phyloP scores from a whole-genome alignment of 2,888 invertebrate genomes.

The Cosmia trapezina region DNA sequence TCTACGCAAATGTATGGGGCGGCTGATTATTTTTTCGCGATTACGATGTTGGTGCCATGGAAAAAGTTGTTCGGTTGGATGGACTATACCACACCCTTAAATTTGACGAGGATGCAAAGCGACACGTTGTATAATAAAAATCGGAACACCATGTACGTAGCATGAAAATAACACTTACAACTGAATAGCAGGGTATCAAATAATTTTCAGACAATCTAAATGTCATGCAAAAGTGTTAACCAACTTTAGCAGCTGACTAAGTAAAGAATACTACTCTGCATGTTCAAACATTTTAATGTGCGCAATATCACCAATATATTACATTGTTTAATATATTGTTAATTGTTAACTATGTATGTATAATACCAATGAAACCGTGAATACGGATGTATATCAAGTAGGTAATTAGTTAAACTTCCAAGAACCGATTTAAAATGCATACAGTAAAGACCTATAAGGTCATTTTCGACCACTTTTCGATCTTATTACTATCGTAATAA shows the following conservation, averaged over 20 bases:
- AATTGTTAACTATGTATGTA: conserved; percentile 30
- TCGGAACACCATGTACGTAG: too few relatives aligned
- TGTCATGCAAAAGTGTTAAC: neutral
- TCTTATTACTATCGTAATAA: too few relatives aligned
- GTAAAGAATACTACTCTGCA: neutral
- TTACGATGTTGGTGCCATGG: too few relatives aligned
- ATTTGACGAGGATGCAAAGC: too few relatives aligned
- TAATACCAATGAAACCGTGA: conserved; percentile 7
- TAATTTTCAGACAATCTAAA: neutral
- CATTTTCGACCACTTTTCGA: too few relatives aligned
- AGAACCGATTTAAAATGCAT: neutral
- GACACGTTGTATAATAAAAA: too few relatives aligned
- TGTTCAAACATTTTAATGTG: conserved; percentile 3
- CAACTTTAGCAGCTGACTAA: neutral
- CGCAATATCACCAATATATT: conserved; percentile 19
- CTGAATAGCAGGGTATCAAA: neutral
- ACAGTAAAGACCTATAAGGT: too few relatives aligned
- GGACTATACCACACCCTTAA: too few relatives aligned
- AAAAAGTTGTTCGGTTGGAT: too few relatives aligned
- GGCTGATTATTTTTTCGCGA: too few relatives aligned
- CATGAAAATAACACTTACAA: neutral
- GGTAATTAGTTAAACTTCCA: conserved; percentile 11
- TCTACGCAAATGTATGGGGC: too few relatives aligned
- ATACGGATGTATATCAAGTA: conserved; percentile 7
- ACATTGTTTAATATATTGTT: neutral